Base-by-base conservation (phyloP, 2,113 vertebrate species). In the Limanda limanda region DNA sequence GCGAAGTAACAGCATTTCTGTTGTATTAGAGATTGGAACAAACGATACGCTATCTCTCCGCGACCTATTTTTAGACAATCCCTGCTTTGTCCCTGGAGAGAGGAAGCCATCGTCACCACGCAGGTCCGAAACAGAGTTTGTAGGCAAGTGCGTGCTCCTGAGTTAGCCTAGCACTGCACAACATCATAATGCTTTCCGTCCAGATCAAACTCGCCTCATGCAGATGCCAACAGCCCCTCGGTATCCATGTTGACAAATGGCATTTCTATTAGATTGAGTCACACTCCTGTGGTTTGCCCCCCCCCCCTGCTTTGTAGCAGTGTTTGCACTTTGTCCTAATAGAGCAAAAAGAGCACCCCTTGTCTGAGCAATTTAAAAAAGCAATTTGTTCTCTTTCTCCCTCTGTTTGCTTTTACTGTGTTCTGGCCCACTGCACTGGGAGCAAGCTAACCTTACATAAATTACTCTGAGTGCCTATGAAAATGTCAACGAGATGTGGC, bases 291-390 rank as follows among this genome's bases (percentile, higher is more conserved):
- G 72, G 75, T 61, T 74, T 8, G 62, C 59, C 55, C 66, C 68
- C 71, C 74, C 62, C 51, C 57, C 68, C 72, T 73, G 74, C 79
- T 82, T 82, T 83, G 81, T 74, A 74, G 78, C 83, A 31, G 27
- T 89, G 89, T 91, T 92, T 92, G 91, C 89, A 90, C 86, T 91
- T 75, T 84, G 89, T 89, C 87, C 90, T 92, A 93, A 92, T 92
- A 88, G 88, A 92, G 90, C 84, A 88, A 83, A 91, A 89, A 90
- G 81, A 89, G 87, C 84, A 83, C 55, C 70, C 70, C 82, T 85
- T 89, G 87, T 92, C 89, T 84, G 87, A 82, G 89, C 90, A 92
- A 92, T 92, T 93, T 93, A 87, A 93, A 93, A 93, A 91, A 92
- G 91, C 90, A 92, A 93, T 92, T 92, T 92, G 91, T 92, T 90